Evolutionary conservation across 2,113 vertebrate species (phyloP), one percentile per base, ranked within the genome.

Genomic region (Anhinga rufa): DNA sequence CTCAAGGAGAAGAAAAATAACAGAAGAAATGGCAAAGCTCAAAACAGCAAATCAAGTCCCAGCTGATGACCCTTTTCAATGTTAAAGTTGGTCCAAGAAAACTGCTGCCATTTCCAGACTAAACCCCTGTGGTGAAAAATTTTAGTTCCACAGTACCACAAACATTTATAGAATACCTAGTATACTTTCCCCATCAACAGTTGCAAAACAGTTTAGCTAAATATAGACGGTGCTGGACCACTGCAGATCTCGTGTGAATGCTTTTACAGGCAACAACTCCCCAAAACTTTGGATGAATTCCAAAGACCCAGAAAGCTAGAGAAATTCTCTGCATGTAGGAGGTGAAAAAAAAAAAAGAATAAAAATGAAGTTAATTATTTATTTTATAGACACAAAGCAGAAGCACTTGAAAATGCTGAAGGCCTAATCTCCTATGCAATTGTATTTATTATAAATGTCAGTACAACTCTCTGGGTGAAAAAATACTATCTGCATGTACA

Each of bases 191-290:
- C 88, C 91, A 97, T 96, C 92, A 96, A 95, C 90, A 94, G 88
- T 60, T 93, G 64, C 93, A 95, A 97, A 97, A 97, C 81, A 94
- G 51, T 94, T 90, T 44, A 91, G 91, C 93, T 98, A 97, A 97
- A 97, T 95, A 97, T 97, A 98, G 93, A 81, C 26, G 71, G 32
- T 90, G 58, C 83, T 90, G 68, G 25, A 77, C 95, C 85, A 95
- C 68, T 96, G 85, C 80, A 95, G 91, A 95, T 93, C 89, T 96
- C 94, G 71, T 71, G 74, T 40, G 54, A 92, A 87, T 62, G 89
- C 93, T 97, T 95, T 91, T 54, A 81, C 78, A 92, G 76, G 80
- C 81, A 95, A 85, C 71, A 64, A 9, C 62, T 94, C 49, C 48
- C 78, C 12, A 86, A 84, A 95, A 83, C 64, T 71, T 60, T 84